These are phyloP conservation scores for Oreochromis grahami DNA, from an alignment of 2,797 vertebrate species.

Conservation along the genomic window DNA sequence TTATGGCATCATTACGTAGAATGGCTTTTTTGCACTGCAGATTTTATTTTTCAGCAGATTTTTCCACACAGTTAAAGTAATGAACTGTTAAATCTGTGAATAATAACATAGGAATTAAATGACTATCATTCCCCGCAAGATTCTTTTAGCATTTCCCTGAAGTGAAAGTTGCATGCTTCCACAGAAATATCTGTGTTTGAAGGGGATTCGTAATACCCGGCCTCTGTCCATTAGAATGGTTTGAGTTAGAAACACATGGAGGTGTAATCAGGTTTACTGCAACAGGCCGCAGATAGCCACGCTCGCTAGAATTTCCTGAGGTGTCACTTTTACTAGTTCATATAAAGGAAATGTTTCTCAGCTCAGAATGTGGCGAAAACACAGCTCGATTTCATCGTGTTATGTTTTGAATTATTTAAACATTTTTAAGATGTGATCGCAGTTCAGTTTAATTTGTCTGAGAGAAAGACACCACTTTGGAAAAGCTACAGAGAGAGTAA, in stretches of 20 bases:
- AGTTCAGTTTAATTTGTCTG: slow-evolving; percentile 14
- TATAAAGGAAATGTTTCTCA: not conserved
- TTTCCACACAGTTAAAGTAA: not conserved
- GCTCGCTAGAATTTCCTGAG: slow-evolving; percentile 63
- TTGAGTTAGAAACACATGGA: slow-evolving; percentile 65
- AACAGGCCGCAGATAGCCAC: slow-evolving; percentile 47
- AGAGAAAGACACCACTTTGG: not conserved
- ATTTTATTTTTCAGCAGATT: not conserved
- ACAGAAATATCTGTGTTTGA: slow-evolving; percentile 15
- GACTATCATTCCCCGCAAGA: not conserved
- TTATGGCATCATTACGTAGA: not conserved
- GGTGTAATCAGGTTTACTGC: slow-evolving; percentile 39
- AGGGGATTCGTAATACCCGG: slow-evolving; percentile 41
- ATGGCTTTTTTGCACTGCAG: not conserved
- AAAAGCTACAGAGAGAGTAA: not conserved
- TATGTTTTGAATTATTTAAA: not conserved
- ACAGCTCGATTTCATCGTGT: slow-evolving; percentile 1
- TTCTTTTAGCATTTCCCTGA: slow-evolving; percentile 21
- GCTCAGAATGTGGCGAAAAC: not conserved
- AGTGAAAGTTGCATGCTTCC: slow-evolving; percentile 27
- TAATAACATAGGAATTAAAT: slow-evolving; percentile 24
- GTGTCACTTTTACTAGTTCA: slow-evolving; percentile 31
- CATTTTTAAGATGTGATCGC: not conserved
- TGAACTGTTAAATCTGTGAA: slow-evolving; percentile 10
- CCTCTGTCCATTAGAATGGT: slow-evolving; percentile 57